Percentiles rank a stretch among this genome's conserved stretches.
phyloP scores from a whole-genome alignment of 2,797 vertebrate genomes.

The Clarias fuscus region DNA sequence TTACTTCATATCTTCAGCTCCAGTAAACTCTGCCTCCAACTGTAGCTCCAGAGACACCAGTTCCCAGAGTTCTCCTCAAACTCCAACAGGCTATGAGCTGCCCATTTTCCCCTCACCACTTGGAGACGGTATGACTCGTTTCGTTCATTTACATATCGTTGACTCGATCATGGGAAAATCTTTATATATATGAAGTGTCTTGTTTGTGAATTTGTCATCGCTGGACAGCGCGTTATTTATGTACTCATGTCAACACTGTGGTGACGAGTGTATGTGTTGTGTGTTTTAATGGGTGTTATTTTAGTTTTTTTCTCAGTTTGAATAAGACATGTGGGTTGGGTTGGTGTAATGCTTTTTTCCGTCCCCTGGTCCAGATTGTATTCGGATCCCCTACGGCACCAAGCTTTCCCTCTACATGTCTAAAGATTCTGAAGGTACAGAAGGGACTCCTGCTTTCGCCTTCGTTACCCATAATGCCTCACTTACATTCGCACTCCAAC shows the following conservation, averaged over 20 bases:
- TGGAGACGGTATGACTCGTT: conserved; percentile 81
- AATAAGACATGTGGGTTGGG: conserved; percentile 36
- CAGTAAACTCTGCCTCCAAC: conserved; percentile 83
- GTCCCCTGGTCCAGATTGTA: conserved; percentile 82
- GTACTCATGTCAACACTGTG: not conserved
- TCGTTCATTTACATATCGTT: not conserved
- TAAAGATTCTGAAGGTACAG: conserved; percentile 84
- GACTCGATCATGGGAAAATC: not conserved
- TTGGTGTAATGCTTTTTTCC: conserved; percentile 72
- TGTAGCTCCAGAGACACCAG: conserved; percentile 88
- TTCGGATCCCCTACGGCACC: conserved; percentile 85
- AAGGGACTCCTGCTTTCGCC: conserved; percentile 57
- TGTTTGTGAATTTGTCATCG: conserved; percentile 29
- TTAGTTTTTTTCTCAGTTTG: conserved; percentile 39
- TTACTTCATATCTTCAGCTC: conserved; percentile 89
- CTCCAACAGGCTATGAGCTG: conserved; percentile 85
- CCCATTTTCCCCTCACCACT: conserved; percentile 83
- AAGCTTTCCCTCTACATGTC: conserved; percentile 85
- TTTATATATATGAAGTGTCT: not conserved
- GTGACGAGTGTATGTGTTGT: not conserved
- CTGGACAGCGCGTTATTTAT: not conserved
- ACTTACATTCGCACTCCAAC: conserved; percentile 51
- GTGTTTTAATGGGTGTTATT: conserved; percentile 42
- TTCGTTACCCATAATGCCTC: conserved; percentile 51
- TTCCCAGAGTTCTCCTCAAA: conserved; percentile 90